Base-by-base conservation (phyloP, 2,888 invertebrate genomes). In the Rhaphigaster nebulosa region DNA sequence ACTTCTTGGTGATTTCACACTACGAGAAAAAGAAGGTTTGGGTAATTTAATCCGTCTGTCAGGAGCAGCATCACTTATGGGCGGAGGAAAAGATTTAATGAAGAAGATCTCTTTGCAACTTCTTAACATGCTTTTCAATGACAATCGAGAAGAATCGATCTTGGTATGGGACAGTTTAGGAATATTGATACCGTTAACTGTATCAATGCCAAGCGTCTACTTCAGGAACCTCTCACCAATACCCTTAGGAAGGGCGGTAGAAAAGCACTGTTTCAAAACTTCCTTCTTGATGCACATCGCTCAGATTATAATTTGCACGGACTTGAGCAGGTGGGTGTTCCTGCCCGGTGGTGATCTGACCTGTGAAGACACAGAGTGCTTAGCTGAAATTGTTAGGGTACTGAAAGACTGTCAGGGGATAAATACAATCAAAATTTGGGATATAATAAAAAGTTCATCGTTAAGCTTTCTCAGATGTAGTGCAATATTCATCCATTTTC, bases 401-500 rank as follows among this genome's bases (percentile, higher is more conserved):
- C 91, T 89, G 29, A 89, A 90, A 12, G 52, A 91, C 26, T 90
- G 80, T 41, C 20, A 50, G 26, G 87, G 52, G 10, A 52, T 91
- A 15, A 70, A 91, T 38, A 52, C 90, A 10, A 87, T 90, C 38
- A 41, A 80, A n/a, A 45, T 91, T 26, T 91, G 91, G 91, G 70
- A 87, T 1, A 29, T n/a, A 8, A 38, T 91, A 54, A 95, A 96
- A 92, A 93, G 94, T 0, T 95, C 96, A 91, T 95, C 96, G 92
- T 93, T 96, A 91, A 96, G 97, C 1, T 99, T 99, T 94, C 94
- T 99, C 90, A 95, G 99, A 38, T 97, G 98, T 93, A 96, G 97
- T 92, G 98, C 98, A 38, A 94, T 99, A 18, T 97, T 99, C 93
- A 99, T 97, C 94, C 97, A 98, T 94, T 97, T 97, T 93, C 94